Evolutionary conservation across 2,888 invertebrate species (phyloP).

Genomic region (Geotrupes spiniger): DNA sequence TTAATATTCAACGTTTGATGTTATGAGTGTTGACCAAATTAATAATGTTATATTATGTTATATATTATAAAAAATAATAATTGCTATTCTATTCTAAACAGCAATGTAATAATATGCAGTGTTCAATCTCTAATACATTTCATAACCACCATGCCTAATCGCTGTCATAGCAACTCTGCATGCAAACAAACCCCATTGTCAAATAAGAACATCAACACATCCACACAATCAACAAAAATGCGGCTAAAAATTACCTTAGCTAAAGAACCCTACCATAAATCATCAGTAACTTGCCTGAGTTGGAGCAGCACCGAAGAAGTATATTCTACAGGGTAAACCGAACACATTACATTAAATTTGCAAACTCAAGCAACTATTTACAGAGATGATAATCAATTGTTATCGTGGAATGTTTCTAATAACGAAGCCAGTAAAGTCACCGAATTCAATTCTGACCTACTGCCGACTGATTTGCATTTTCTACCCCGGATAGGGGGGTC

Average conservation of each 20-base stretch:
- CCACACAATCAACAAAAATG: no score
- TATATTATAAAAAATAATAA: no score
- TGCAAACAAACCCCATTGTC: conserved; percentile 6
- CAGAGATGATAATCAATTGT: conserved; percentile 89
- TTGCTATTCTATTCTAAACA: no score
- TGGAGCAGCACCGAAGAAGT: conserved; percentile 95
- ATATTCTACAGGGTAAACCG: conserved; percentile 76
- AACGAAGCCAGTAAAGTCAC: conserved; percentile 74
- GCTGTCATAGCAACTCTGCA: conserved; percentile 5
- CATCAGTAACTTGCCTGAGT: conserved; percentile 84
- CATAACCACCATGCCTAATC: no score
- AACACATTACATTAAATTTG: conserved; percentile 8
- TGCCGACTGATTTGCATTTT: conserved; percentile 89
- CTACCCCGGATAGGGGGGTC: conserved; percentile 64
- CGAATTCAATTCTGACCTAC: conserved; percentile 78
- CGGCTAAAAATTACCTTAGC: conserved; percentile 77
- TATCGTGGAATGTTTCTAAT: conserved; percentile 84
- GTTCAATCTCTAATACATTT: no score
- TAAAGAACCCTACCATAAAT: conserved; percentile 71
- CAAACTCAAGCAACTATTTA: conserved; percentile 30
- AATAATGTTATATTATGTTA: no score
- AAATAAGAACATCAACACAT: conserved; percentile 20
- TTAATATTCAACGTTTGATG: no score
- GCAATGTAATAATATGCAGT: no score
- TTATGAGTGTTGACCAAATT: no score